Base-by-base conservation (phyloP, 2,888 invertebrate genomes). In the Drosophila flavopinicola region DNA sequence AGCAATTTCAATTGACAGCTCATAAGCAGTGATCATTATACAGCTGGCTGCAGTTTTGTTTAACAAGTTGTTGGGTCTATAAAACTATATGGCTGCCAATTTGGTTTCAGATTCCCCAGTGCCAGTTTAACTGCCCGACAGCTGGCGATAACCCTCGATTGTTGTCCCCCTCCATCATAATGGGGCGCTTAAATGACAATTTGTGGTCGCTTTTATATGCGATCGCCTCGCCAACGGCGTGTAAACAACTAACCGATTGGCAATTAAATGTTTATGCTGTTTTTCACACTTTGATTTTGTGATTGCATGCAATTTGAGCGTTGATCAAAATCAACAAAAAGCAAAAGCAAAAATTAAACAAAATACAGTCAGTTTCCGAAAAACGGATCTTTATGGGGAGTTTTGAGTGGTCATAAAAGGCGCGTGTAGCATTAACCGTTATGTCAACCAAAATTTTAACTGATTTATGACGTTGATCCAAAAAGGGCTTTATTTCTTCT, bases 231-330 rank as follows among this genome's bases (percentile, higher is more conserved):
- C 29, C 64, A 23, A 33, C 37, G 63, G 45, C 39, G 54, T 53
- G 57, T 63, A 56, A 72, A 70, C 52, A 70, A 39, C 71, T 38
- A 54, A 24, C 25, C 59, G 63, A 63, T 59, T 48, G 79, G 78
- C 82, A 84, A 76, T 86, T 73, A 79, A 79, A 79, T 69, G 57
- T 79, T 79, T 79, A 79, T 79, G 74, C 66, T 48, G 47, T 51
- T 79, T 84, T 79, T 79, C 85, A 86, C 79, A 79, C 87, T 63
- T 79, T 60, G 64, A 66, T 45, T 64, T 52, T 64, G 49, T 48
- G 71, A 51, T 72, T 67, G 71, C 64, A 23, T 58, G 71, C 71
- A 71, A 75, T 71, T 75, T 75, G 70, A 57, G 39, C 29, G 24
- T 57, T 52, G 75, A 74, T 68, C 66, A 30, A 42, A 56, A 49